Evolutionary conservation across 2,797 vertebrate genomes (phyloP), one percentile per base, ranked within the genome.

Genomic region (Mergus octosetaceus): DNA sequence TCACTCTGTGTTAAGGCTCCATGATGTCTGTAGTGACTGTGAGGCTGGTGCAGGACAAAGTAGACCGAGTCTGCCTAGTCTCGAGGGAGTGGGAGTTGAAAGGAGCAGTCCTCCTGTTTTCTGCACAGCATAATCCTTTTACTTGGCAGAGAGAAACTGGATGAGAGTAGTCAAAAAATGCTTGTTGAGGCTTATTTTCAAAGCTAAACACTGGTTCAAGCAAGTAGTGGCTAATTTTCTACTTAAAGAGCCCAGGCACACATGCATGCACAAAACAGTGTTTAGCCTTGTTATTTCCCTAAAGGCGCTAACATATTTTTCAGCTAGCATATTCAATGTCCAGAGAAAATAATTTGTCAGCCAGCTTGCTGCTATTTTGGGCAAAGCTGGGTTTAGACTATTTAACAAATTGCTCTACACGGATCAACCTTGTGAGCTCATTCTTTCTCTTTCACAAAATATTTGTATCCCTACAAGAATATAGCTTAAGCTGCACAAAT

Each of bases 211-310:
- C 41, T 64, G 43, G 54, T 62, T 89, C 69, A 21, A 51, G 51
- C 76, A 95, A 56, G 34, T 34, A n/a, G 82, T 81, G 85, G 62
- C 57, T 92, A 19, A 87, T 96, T 22, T 75, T 43, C 90, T 87
- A 66, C 72, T 86, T 91, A 57, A 85, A 93, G 82, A 94, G 58
- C 53, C 74, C 68, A 56, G 51, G 75, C 88, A 85, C 47, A 16
- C 34, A 25, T 0, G 36, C 69, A 76, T 61, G 51, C 84, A 68
- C 69, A 62, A 73, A 81, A 66, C 0, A 72, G 30, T 56, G 47
- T 65, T 94, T 60, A 93, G 82, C 70, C 87, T 89, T 83, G 78
- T 77, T 87, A 89, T 96, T 96, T 96, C 91, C 94, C 94, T 64
- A 57, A 8, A 39, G 92, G 61, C 79, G 72, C 82, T 12, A 84